Percentiles rank a stretch among this genome's conserved stretches.
These are phyloP conservation scores for Apodemia hepburni DNA, from an alignment of 2,888 invertebrate species.

Conservation along the genomic window DNA sequence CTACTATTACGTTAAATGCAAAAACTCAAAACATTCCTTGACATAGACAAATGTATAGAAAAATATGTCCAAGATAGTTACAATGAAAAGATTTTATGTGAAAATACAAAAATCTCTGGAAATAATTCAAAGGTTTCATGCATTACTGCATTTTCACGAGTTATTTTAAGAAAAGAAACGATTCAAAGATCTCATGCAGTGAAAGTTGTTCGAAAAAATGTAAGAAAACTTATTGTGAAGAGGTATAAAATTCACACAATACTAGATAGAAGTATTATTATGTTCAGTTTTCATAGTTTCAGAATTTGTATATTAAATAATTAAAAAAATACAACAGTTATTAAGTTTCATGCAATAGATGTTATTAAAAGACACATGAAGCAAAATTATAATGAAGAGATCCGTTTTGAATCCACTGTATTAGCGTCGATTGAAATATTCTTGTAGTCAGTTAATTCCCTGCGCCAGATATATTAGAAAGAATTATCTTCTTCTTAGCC, in stretches of 20 bases:
- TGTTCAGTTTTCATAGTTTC: no score
- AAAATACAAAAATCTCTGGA: neutral
- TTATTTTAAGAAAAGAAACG: no score
- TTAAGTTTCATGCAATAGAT: neutral
- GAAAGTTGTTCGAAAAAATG: neutral
- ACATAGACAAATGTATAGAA: neutral
- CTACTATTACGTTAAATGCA: no score
- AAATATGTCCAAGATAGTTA: neutral
- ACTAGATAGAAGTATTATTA: no score
- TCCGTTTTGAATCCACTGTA: neutral
- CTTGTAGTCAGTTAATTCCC: constrained; percentile 21
- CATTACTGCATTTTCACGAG: neutral
- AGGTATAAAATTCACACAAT: no score
- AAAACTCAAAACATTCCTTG: constrained; percentile 9
- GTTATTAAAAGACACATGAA: neutral
- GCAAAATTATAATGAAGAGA: constrained; percentile 11
- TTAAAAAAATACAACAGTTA: neutral
- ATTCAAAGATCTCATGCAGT: neutral
- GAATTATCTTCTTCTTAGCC: neutral
- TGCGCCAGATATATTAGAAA: constrained; percentile 19
- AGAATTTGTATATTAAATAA: neutral
- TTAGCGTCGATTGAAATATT: constrained; percentile 11
- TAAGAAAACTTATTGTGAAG: no score
- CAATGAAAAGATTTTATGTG: neutral
- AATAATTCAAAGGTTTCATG: neutral